Evolutionary conservation across 2,888 invertebrate genomes (phyloP).

Genomic region (Caenorhabditis sp.): DNA sequence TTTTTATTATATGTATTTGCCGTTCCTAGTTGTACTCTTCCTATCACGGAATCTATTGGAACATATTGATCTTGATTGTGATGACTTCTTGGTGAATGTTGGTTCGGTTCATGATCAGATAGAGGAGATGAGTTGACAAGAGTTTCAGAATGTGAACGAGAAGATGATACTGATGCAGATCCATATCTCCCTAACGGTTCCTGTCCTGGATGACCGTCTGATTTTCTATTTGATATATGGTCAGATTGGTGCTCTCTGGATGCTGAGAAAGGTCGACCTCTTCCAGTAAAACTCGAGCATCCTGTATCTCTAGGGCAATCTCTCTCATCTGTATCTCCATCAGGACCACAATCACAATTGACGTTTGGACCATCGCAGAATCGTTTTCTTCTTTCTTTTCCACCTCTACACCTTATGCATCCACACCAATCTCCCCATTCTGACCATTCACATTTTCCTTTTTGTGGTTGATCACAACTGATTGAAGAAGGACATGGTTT

Average conservation of each 20-base stretch:
- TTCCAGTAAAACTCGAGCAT: neutral
- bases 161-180: constrained; percentile 5
- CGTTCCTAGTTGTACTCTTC: constrained; percentile 26
- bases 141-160: neutral
- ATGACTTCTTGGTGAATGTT: neutral
- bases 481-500: constrained; percentile 32
- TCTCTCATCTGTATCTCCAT: constrained; percentile 44
- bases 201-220: neutral
- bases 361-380: constrained; percentile 47
- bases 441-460: constrained; percentile 52
- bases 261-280: neutral
- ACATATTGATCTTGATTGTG: constrained; percentile 27
- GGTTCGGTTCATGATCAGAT: neutral
- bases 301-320: constrained; percentile 16
- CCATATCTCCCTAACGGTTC: neutral
- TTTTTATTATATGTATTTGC: constrained; percentile 35
- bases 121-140: neutral
- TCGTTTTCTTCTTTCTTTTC: constrained; percentile 49
- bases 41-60: constrained; percentile 41
- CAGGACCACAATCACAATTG: constrained; percentile 42
- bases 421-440: constrained; percentile 61
- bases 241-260: neutral
- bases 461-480: constrained; percentile 33
- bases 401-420: constrained; percentile 52
- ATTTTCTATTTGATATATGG: neutral